These are phyloP conservation scores for Aspiorhynchus laticeps DNA, from an alignment of 2,113 vertebrate species.

Conservation along the genomic window DNA sequence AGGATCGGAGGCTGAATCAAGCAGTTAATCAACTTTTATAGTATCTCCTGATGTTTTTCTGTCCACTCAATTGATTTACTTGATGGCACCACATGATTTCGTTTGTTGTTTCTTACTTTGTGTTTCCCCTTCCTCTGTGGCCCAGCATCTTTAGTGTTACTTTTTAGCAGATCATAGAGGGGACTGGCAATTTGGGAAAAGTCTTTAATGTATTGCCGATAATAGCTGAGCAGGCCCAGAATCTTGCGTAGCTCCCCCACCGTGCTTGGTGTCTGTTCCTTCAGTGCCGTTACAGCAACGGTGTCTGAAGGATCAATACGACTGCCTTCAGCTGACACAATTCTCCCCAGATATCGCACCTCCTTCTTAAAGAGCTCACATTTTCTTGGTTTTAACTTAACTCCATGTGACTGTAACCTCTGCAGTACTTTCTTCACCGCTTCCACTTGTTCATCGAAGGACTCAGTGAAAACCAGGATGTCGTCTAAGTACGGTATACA, in stretches of 20 bases:
- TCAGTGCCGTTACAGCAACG: not conserved
- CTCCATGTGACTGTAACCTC: not conserved
- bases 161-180: not conserved
- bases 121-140: not conserved
- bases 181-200: not conserved
- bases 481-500: not conserved
- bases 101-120: not conserved
- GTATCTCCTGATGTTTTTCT: not conserved
- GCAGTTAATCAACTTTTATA: not conserved
- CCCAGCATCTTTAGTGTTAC: not conserved
- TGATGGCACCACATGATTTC: not conserved
- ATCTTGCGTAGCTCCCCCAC: not conserved
- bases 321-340: not conserved
- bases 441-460: not conserved
- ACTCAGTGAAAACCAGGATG: not conserved
- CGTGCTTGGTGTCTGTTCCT: not conserved
- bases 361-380: not conserved
- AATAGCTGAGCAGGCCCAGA: slow-evolving; percentile 12
- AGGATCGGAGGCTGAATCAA: not conserved
- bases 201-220: not conserved
- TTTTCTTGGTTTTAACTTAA: not conserved
- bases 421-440: not conserved
- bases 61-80: not conserved
- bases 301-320: not conserved
- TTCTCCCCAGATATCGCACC: not conserved